These are phyloP conservation scores for Tetanocera ferruginea DNA, from an alignment of 2,888 invertebrate genomes.

Conservation along the genomic window DNA sequence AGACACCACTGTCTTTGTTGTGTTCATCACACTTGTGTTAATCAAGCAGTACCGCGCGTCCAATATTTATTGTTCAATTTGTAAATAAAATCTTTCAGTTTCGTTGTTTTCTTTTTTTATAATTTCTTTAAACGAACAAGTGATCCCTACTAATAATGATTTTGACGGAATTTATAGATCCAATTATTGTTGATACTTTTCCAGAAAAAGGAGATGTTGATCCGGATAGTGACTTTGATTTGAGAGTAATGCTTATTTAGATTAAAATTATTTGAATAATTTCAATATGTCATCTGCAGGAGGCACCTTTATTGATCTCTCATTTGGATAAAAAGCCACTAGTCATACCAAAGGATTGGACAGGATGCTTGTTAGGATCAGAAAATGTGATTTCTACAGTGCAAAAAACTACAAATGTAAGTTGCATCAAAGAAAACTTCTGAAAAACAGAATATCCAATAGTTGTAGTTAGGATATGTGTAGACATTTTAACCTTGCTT, in stretches of 20 bases:
- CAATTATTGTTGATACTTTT: not conserved
- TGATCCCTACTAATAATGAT: not conserved
- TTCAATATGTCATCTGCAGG: not conserved
- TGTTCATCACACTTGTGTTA: not conserved
- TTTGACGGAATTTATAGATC: not conserved
- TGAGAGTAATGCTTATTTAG: not conserved
- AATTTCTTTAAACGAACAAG: not conserved
- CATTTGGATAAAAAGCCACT: not conserved
- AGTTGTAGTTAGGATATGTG: too few relatives aligned
- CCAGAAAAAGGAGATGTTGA: not conserved
- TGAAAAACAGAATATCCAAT: too few relatives aligned
- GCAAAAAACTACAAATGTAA: not conserved
- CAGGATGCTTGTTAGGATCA: conserved; percentile 32
- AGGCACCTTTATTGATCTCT: not conserved
- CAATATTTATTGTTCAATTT: too few relatives aligned
- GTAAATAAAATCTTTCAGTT: too few relatives aligned
- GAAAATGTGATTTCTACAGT: conserved; percentile 26
- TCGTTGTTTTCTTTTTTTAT: too few relatives aligned
- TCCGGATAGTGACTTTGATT: not conserved
- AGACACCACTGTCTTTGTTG: too few relatives aligned
- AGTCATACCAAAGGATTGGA: conserved; percentile 21
- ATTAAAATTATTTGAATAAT: not conserved
- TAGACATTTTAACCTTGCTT: too few relatives aligned
- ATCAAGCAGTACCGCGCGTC: not conserved
- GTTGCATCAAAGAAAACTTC: not conserved